These are phyloP conservation scores for Hydrozoanthus gracilis DNA, from an alignment of 92 coral and sea anemone genomes.

Conservation along the genomic window DNA sequence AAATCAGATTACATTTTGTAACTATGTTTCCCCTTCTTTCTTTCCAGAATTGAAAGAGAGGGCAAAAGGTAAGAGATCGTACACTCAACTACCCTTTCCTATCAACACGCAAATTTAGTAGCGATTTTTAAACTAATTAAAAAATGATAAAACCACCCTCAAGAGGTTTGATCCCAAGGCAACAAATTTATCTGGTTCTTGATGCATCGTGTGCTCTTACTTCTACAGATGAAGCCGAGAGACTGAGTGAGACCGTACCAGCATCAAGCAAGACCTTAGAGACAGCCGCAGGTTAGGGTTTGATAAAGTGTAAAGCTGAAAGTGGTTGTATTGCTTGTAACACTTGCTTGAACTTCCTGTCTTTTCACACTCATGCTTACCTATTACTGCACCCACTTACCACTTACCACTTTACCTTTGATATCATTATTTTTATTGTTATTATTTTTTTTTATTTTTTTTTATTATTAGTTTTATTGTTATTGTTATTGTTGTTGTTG, in stretches of 20 bases:
- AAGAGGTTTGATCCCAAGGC: no score
- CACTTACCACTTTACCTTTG: no score
- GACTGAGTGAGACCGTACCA: constrained; percentile 84
- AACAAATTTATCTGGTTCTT: no score
- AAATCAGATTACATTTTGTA: not conserved
- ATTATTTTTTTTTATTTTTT: not conserved
- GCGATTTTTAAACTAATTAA: no score
- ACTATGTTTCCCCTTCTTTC: not conserved
- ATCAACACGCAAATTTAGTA: not conserved
- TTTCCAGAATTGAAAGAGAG: constrained; percentile 86
- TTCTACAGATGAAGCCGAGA: constrained; percentile 66
- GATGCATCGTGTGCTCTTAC: no score
- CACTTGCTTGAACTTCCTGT: not conserved
- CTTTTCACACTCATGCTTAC: not conserved
- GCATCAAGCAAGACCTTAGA: constrained; percentile 40
- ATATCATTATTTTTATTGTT: not conserved
- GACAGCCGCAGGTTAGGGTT: constrained; percentile 14
- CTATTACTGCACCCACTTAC: no score
- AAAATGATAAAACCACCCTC: no score
- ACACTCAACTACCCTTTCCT: not conserved
- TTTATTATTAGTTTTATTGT: no score
- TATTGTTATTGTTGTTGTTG: no score
- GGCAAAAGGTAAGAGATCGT: constrained; percentile 65
- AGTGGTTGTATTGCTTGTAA: no score
- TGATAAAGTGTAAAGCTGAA: no score